Evolutionary conservation across 2,113 vertebrate genomes (phyloP).

Genomic region (Rhabdornis inornatus): DNA sequence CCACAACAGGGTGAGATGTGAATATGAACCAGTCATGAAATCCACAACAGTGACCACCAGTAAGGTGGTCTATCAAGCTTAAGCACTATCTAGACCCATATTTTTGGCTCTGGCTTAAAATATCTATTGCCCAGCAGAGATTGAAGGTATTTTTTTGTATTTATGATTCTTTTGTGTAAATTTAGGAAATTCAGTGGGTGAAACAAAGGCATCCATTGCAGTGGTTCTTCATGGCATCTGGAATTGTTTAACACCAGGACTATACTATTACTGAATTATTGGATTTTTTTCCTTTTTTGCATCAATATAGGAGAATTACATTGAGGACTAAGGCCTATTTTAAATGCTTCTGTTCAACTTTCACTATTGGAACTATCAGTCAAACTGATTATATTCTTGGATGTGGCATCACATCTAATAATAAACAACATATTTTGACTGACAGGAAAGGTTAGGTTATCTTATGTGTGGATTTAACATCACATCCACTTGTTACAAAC

Average conservation of each 20-base stretch:
- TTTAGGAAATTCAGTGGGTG: not conserved
- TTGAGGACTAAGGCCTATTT: not conserved
- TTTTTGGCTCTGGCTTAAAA: not conserved
- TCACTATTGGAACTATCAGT: not conserved
- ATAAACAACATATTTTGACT: constrained; percentile 12
- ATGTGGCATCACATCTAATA: not conserved
- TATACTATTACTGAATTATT: not conserved
- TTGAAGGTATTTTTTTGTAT: not conserved
- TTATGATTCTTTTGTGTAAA: not conserved
- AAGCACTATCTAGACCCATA: not conserved
- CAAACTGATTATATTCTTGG: not conserved
- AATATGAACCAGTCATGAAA: not conserved
- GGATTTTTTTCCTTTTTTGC: not conserved
- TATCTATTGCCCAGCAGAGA: not conserved
- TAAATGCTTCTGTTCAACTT: constrained; percentile 5
- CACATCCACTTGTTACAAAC: not conserved
- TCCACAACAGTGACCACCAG: not conserved
- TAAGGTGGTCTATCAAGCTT: not conserved
- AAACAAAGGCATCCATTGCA: not conserved
- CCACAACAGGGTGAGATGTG: not conserved
- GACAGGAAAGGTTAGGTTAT: constrained; percentile 7
- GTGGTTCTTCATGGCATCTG: not conserved
- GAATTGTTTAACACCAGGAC: not conserved
- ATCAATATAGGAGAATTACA: not conserved
- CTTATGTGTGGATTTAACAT: not conserved